These are phyloP conservation scores for Platerodrilus igneus DNA, from an alignment of 2,888 invertebrate genomes.

Conservation along the genomic window DNA sequence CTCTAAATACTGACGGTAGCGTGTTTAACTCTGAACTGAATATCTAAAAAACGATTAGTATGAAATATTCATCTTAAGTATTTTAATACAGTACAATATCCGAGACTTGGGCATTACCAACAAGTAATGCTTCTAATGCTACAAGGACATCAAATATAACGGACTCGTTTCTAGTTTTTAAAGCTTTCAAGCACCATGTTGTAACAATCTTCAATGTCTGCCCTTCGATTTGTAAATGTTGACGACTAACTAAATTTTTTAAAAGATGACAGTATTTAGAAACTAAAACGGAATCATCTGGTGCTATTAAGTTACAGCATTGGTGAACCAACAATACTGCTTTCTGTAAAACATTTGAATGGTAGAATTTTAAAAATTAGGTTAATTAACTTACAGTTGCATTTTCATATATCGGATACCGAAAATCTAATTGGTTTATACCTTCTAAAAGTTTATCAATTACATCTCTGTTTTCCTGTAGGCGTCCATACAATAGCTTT, in stretches of 20 bases:
- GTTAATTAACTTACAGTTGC: conserved; percentile 35
- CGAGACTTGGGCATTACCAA: no score
- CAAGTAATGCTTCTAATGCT: conserved; percentile 44
- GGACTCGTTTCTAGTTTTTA: no score
- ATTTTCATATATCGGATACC: conserved; percentile 40
- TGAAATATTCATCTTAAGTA: not conserved
- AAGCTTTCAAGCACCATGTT: conserved; percentile 44
- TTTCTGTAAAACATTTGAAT: conserved; percentile 37
- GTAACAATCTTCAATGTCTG: conserved; percentile 39
- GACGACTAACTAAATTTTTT: conserved; percentile 52
- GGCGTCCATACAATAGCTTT: conserved; percentile 37
- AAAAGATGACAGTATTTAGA: conserved; percentile 58
- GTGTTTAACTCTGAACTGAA: not conserved
- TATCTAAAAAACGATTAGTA: not conserved
- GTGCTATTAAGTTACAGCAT: conserved; percentile 42
- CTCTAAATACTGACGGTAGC: not conserved
- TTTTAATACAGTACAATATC: not conserved
- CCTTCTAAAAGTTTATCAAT: conserved; percentile 57
- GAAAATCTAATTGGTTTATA: conserved; percentile 60
- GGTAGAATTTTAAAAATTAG: conserved; percentile 12
- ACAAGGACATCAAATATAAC: conserved; percentile 40
- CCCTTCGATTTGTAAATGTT: conserved; percentile 49
- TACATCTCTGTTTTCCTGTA: conserved; percentile 47
- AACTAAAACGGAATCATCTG: conserved; percentile 53
- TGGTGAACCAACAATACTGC: conserved; percentile 44